phyloP scores from a whole-genome alignment of 2,888 invertebrate genomes.

The Dioctria linearis region DNA sequence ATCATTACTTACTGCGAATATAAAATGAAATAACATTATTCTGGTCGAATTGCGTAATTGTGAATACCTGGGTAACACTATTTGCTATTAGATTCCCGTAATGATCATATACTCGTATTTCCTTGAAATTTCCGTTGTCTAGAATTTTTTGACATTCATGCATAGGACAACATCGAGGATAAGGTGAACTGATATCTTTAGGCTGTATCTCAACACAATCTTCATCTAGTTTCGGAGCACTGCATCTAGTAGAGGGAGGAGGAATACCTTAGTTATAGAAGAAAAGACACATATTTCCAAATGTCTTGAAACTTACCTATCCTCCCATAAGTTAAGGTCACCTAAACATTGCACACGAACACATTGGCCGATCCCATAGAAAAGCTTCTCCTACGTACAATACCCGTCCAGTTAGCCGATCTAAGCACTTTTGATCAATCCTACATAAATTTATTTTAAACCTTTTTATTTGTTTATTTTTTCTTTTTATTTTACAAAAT shows the following conservation, averaged over 20 bases:
- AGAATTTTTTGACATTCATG: slow-evolving; percentile 65
- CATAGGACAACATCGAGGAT: slow-evolving; percentile 67
- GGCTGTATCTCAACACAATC: slow-evolving; percentile 63
- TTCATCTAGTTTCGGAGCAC: slow-evolving; percentile 63
- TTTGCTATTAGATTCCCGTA: slow-evolving; percentile 64
- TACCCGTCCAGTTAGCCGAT: slow-evolving; percentile 64
- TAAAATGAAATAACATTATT: not conserved
- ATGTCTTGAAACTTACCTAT: slow-evolving; percentile 63
- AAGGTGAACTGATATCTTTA: slow-evolving; percentile 62
- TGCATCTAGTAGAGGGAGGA: slow-evolving; percentile 62
- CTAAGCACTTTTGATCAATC: slow-evolving; percentile 62
- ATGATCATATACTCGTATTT: slow-evolving; percentile 67
- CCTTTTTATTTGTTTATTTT: too few species aligned
- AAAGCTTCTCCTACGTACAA: slow-evolving; percentile 67
- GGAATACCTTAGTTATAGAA: not conserved
- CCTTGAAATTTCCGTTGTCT: too few species aligned
- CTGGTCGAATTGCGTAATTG: slow-evolving; percentile 29
- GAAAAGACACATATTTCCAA: not conserved
- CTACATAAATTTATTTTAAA: too few species aligned
- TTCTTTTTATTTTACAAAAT: not conserved
- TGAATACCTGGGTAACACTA: slow-evolving; percentile 64
- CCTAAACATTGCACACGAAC: slow-evolving; percentile 68
- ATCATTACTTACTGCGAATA: too few species aligned
- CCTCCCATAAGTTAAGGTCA: slow-evolving; percentile 67
- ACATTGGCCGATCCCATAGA: slow-evolving; percentile 65